These are phyloP conservation scores for Athene cunicularia DNA, from an alignment of 2,113 vertebrate species.

Conservation along the genomic window DNA sequence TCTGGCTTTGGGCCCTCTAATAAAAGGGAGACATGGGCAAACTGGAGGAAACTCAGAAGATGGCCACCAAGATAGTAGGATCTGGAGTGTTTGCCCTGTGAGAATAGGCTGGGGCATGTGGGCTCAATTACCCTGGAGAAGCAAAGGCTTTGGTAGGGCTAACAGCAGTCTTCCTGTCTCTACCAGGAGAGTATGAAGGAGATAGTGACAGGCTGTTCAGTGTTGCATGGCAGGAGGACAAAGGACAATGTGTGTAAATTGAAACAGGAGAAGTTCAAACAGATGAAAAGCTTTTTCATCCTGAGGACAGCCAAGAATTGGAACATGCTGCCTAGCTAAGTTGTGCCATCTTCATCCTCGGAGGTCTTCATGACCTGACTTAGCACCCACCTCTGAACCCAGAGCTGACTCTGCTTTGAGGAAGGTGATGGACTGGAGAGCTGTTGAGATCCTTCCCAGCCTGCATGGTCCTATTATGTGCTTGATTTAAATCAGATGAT, in stretches of 20 bases:
- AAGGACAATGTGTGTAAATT: accelerated
- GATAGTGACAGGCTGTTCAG: not conserved
- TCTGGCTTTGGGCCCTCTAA: not conserved
- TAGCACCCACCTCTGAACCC: not conserved
- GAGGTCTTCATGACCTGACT: not conserved
- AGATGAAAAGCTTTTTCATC: not conserved
- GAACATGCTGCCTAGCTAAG: not conserved
- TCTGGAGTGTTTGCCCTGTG: not conserved
- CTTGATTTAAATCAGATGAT: not conserved
- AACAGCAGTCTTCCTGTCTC: not conserved
- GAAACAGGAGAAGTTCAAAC: not conserved
- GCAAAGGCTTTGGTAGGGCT: not conserved
- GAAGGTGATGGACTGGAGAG: not conserved
- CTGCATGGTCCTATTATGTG: not conserved
- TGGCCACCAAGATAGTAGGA: not conserved
- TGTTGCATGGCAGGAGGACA: accelerated
- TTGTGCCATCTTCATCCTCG: not conserved
- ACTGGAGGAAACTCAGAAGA: not conserved
- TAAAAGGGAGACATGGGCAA: not conserved
- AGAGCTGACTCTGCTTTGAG: not conserved
- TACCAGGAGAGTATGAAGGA: not conserved
- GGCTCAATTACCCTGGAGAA: not conserved
- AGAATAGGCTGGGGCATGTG: not conserved
- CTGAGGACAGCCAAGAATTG: not conserved
- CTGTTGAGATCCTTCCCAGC: not conserved